Percentiles rank a stretch among this genome's conserved stretches.
Evolutionary conservation across 2,113 vertebrate species (phyloP).

Genomic region (Gallinago undulata): DNA sequence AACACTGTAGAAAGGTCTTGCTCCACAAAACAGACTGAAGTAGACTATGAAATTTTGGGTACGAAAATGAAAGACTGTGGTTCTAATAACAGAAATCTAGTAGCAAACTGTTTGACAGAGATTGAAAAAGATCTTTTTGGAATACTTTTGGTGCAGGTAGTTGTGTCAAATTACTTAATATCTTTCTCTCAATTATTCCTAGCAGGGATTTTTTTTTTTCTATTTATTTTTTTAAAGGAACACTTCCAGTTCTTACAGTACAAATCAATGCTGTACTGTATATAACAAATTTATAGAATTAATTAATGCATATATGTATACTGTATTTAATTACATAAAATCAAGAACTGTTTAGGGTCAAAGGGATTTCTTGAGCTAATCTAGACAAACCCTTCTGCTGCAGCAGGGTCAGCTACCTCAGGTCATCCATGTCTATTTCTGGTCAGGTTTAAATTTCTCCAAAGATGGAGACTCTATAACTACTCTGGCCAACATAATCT

Average conservation of each 20-base stretch:
- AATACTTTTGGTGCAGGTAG: not conserved
- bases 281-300: not conserved
- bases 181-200: not conserved
- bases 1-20: not conserved
- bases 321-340: not conserved
- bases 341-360: accelerated
- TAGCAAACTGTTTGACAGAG: not conserved
- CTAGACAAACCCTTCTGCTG: not conserved
- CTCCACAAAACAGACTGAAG: not conserved
- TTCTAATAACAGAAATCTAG: not conserved
- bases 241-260: not conserved
- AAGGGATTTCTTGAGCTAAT: not conserved
- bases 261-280: not conserved
- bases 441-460: not conserved
- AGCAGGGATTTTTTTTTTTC: no score
- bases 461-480: not conserved
- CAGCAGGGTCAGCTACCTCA: not conserved
- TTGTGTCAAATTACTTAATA: not conserved
- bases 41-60: not conserved
- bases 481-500: not conserved
- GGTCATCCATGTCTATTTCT: not conserved
- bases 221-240: not conserved
- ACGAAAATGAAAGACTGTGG: not conserved
- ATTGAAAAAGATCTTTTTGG: not conserved
- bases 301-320: not conserved